Base-by-base conservation (phyloP, 2,888 invertebrate species). In the Limnephilus marmoratus region DNA sequence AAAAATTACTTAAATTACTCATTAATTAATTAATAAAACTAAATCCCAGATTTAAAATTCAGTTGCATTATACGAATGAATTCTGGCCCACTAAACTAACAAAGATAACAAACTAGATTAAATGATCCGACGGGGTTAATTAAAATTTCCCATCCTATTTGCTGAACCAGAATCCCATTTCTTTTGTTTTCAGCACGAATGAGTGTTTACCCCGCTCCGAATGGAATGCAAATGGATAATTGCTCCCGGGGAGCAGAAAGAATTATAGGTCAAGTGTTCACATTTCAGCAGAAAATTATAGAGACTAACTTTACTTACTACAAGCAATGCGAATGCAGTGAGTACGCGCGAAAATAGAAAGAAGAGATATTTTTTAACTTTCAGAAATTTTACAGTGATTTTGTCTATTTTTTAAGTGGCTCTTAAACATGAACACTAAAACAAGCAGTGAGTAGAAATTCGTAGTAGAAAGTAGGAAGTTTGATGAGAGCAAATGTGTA, bases 191-290 rank as follows among this genome's bases (percentile, higher is more conserved):
- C 37, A 68, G 34, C 34, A 29, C 18, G 90, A 68, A 90, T 90
- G 82, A 90, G 90, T 41, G 81, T 90, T n/a, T 81, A 15, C 81
- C 49, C 18, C 80, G 18, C 88, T 89, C 88, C 37, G 37, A 89
- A 81, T 82, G 18, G 68, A 90, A 90, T 49, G 49, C 81, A 83
- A 90, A 90, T 82, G 82, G 49, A 82, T 82, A 82, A 90, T 80
- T 89, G 81, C 31, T 80, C 89, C 41, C 37, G 34, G 13, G 80
- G 29, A 37, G 31, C 81, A 89, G 81, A n/a, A 49, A 41, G 68
- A 85, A 91, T 68, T 85, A 80, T 41, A 15, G 91, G 91, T 91
- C 91, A 91, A 91, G 90, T 29, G 80, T 13, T 31, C 24, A 49
- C 37, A 86, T 91, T 91, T 91, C 41, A 37, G 34, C 81, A 29